phyloP scores from a whole-genome alignment of 2,113 vertebrate genomes.

The Cisticola juncidis region DNA sequence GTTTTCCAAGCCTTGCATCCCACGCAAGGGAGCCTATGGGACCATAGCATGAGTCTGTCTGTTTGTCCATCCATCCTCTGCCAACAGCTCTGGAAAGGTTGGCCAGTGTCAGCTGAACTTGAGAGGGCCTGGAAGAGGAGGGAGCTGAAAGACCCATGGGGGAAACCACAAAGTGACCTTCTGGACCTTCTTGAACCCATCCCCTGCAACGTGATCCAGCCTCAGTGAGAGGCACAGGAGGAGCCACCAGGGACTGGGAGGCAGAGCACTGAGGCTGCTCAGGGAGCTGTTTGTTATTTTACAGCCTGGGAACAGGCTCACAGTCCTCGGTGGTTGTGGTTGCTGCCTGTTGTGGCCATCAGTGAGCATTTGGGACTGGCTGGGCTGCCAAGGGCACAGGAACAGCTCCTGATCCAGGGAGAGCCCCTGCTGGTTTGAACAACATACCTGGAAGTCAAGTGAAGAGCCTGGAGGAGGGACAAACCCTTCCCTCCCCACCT shows the following conservation, averaged over 20 bases:
- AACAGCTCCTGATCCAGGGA: not conserved
- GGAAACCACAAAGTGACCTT: not conserved
- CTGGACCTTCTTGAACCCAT: not conserved
- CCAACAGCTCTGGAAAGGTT: not conserved
- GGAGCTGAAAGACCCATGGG: not conserved
- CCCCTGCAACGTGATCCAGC: not conserved
- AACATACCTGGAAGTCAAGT: not conserved
- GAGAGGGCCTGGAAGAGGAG: not conserved
- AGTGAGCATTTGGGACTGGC: not conserved
- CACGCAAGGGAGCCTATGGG: not conserved
- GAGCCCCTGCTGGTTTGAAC: fast-evolving
- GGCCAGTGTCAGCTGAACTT: not conserved
- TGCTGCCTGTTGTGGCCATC: not conserved
- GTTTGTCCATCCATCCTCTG: not conserved
- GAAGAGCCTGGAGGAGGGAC: not conserved
- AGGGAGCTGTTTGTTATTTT: not conserved
- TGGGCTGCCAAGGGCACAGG: not conserved
- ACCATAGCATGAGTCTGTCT: not conserved
- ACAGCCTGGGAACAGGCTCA: not conserved
- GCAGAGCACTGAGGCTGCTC: not conserved
- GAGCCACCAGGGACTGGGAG: not conserved
- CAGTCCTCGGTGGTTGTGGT: fast-evolving
- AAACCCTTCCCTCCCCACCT: not conserved
- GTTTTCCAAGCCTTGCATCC: not conserved
- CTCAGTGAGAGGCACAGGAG: fast-evolving